Base-by-base conservation (phyloP, 2,113 vertebrate species). In the Callorhinus ursinus region DNA sequence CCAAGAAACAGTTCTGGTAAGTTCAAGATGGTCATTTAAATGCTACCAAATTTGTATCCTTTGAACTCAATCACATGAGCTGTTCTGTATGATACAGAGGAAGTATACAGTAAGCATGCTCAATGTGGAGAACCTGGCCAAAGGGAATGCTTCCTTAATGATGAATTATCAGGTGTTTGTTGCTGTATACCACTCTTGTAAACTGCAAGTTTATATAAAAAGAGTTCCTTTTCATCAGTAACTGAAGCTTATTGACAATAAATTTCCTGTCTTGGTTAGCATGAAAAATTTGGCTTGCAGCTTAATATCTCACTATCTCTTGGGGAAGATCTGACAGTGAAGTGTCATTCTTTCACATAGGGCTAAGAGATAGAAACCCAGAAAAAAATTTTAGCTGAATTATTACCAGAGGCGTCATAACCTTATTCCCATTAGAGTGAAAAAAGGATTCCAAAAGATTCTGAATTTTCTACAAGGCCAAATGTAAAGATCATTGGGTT, bases 231-330 rank as follows among this genome's bases (percentile, higher is more conserved):
- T 96, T 96, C 55, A 76, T 77, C 61, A 84, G n/a, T 89, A 91
- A 82, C 82, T 84, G 71, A 92, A 46, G 69, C 15, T 80, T 93
- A 81, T 81, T 95, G 33, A 12, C 31, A 84, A n/a, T 65, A 67
- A 82, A 93, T 96, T 97, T 93, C 24, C 69, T 91, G 21, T 67
- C 55, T 72, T 80, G 24, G 39, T 96, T 95, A 82, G 69, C 46
- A 93, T 39, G 80, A 80, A 91, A n/a, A 93, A 82, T 80, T 97
- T 93, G 49, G 12, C 39, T 92, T 88, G 59, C 77, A 67, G 72
- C 57, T 93, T 90, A 80, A 67, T 95, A 92, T 94, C 33, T 95
- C 24, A 81, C n/a, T 89, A n/a, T 90, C 21, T 93, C 28, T 71
- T 88, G 86, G 21, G 12, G 7, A 83, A 79, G 59, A 95, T 59